Conservation (phyloP, 2,113 vertebrate genomes). For the Nyctereutes procyonoides region DNA sequence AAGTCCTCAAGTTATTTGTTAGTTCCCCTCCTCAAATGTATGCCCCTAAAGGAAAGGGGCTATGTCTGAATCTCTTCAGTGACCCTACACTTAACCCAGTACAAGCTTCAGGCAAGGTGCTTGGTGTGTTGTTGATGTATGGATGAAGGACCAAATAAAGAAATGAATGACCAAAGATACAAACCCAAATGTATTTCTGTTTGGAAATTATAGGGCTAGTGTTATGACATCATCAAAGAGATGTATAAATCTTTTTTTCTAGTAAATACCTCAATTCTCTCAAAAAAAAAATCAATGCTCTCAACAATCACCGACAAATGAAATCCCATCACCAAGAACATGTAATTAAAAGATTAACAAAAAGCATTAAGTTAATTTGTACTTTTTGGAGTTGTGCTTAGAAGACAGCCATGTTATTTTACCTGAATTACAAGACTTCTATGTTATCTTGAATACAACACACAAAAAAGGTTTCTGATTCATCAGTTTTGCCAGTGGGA, state of each 20-base stretch:
- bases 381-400: slow-evolving; percentile 49
- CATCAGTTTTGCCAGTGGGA: slow-evolving; percentile 55
- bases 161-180: neutral
- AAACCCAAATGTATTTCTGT: neutral
- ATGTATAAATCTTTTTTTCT: slow-evolving; percentile 38
- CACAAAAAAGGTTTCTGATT: slow-evolving; percentile 66
- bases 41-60: neutral
- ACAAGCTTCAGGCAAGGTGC: neutral
- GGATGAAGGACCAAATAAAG: neutral
- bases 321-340: slow-evolving; percentile 44
- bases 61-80: slow-evolving; percentile 31
- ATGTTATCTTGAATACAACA: neutral
- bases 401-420: slow-evolving; percentile 53
- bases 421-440: slow-evolving; percentile 73
- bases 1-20: neutral
- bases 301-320: slow-evolving; percentile 48
- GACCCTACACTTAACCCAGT: neutral
- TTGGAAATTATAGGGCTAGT: slow-evolving; percentile 41
- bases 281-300: neutral
- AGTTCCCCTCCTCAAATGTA: neutral
- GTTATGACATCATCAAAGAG: slow-evolving; percentile 5
- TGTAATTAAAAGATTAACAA: slow-evolving; percentile 56
- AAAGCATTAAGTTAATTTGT: slow-evolving; percentile 54
- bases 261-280: slow-evolving; percentile 51
- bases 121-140: neutral